A percentile compares a stretch with the other conserved stretches of the same genome.
These are phyloP conservation scores for Empidonax traillii DNA, from an alignment of 2,113 vertebrate species.

Conservation along the genomic window DNA sequence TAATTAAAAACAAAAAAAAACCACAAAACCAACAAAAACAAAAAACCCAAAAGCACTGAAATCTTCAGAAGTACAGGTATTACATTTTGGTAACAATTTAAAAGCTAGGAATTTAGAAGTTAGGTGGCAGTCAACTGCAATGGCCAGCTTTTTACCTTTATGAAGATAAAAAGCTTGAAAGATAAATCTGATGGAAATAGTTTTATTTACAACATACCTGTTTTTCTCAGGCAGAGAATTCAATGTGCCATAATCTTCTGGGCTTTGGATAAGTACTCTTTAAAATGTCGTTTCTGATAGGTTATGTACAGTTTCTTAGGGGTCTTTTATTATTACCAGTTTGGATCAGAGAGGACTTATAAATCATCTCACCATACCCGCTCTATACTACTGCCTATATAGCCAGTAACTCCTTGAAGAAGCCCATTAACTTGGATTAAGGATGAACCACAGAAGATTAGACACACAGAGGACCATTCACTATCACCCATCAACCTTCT, in stretches of 20 bases:
- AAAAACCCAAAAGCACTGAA: background rate
- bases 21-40: background rate
- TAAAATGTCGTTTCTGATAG: background rate
- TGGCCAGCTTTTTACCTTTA: background rate
- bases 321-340: background rate
- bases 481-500: background rate
- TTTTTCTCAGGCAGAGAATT: background rate
- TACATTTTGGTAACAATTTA: background rate
- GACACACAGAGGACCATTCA: background rate
- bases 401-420: background rate
- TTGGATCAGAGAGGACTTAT: background rate
- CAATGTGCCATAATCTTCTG: background rate
- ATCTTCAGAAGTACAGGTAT: background rate
- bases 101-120: background rate
- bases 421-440: background rate
- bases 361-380: background rate
- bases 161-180: background rate
- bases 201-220: background rate
- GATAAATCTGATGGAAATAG: background rate
- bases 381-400: background rate
- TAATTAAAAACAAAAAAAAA: background rate
- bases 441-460: background rate
- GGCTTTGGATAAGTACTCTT: background rate
- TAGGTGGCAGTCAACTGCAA: background rate
- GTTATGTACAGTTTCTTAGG: background rate